These are phyloP conservation scores for Danaus melanippus DNA, from an alignment of 1,140 invertebrate species.

Conservation along the genomic window DNA sequence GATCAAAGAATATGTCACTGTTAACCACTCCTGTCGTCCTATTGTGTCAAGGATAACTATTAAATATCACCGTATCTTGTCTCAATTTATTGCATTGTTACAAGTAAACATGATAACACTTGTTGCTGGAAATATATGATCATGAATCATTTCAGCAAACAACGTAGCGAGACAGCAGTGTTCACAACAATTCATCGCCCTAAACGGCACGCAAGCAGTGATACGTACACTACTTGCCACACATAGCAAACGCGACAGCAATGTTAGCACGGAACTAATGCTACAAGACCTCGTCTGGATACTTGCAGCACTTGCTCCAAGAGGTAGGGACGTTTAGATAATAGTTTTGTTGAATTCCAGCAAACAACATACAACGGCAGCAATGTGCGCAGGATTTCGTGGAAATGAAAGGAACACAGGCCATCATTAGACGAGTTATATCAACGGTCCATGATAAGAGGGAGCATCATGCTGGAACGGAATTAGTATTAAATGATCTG, in stretches of 20 bases:
- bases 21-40: too few relatives aligned
- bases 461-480: constrained; percentile 27
- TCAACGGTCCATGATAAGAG: constrained; percentile 31
- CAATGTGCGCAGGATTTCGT: constrained; percentile 33
- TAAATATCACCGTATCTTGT: too few relatives aligned
- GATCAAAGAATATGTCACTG: too few relatives aligned
- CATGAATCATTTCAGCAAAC: constrained; percentile 48
- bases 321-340: constrained; percentile 35
- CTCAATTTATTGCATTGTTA: too few relatives aligned
- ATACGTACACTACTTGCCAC: constrained; percentile 46
- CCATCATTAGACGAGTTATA: constrained; percentile 30
- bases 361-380: constrained; percentile 34
- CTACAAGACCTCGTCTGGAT: constrained; percentile 61
- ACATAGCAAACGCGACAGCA: constrained; percentile 56
- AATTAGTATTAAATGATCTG: constrained; percentile 34
- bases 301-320: constrained; percentile 50
- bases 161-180: constrained; percentile 56
- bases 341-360: constrained; percentile 28
- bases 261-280: constrained; percentile 54
- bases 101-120: too few relatives aligned
- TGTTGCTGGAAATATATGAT: too few relatives aligned
- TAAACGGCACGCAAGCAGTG: constrained; percentile 55
- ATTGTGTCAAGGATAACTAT: too few relatives aligned
- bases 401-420: constrained; percentile 35
- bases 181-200: constrained; percentile 49